These are phyloP conservation scores for Halictus rubicundus DNA, from an alignment of 1,140 invertebrate genomes.

Conservation along the genomic window DNA sequence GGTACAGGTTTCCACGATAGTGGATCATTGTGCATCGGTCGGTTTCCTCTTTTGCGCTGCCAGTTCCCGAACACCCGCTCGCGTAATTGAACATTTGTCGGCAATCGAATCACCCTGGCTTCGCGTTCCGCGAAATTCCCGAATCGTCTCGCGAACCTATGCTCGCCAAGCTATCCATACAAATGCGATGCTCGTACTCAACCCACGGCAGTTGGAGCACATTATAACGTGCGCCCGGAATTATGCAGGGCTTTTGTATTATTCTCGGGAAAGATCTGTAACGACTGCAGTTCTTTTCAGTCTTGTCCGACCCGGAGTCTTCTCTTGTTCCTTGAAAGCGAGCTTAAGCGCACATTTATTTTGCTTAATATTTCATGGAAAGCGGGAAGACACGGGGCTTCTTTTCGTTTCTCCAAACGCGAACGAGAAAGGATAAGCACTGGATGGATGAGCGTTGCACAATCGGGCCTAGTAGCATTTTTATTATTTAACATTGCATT, in stretches of 20 bases:
- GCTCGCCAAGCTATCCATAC: background rate
- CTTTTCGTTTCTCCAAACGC: too few species aligned
- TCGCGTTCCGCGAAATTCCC: background rate
- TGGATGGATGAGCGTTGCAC: too few species aligned
- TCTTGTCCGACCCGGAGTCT: conserved; percentile 1
- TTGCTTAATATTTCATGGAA: conserved; percentile 29
- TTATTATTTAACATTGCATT: too few species aligned
- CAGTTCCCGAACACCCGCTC: background rate
- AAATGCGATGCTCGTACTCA: conserved; percentile 17
- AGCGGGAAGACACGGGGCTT: background rate
- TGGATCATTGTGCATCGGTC: too few species aligned
- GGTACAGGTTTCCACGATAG: too few species aligned
- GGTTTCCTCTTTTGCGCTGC: conserved; percentile 5
- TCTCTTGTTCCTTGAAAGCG: conserved; percentile 6
- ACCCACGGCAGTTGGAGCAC: background rate
- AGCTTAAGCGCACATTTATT: conserved; percentile 10
- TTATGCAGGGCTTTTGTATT: conserved; percentile 43
- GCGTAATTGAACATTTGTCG: conserved; percentile 29
- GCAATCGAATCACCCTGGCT: background rate
- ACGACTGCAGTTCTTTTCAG: conserved; percentile 11
- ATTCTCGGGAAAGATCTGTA: conserved; percentile 4
- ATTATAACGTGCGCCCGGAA: conserved; percentile 21
- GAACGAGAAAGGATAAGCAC: too few species aligned
- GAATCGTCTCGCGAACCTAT: background rate
- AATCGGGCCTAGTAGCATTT: too few species aligned